Percentiles rank a stretch among this genome's conserved stretches.
These are phyloP conservation scores for Allobates femoralis DNA, from an alignment of 2,797 vertebrate species.

Conservation along the genomic window DNA sequence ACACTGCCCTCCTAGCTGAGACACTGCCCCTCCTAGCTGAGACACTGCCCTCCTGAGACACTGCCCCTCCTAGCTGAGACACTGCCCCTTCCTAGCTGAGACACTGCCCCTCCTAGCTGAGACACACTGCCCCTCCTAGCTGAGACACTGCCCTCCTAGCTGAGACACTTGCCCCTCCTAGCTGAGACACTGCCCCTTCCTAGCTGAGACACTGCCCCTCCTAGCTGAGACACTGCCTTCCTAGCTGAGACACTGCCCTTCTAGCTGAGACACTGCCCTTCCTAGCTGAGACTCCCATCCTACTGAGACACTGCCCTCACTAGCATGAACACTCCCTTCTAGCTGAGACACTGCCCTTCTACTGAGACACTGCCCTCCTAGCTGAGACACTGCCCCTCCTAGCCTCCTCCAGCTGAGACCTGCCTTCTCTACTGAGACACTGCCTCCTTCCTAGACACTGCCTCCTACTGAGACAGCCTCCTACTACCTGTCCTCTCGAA, in stretches of 20 bases:
- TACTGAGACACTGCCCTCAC: neutral
- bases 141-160: too few relatives aligned
- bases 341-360: too few relatives aligned
- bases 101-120: too few relatives aligned
- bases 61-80: too few relatives aligned
- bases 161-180: neutral
- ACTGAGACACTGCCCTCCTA: neutral
- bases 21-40: neutral
- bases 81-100: neutral
- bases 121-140: too few relatives aligned
- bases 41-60: neutral
- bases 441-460: neutral
- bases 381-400: neutral
- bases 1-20: neutral
- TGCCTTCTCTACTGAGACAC: neutral
- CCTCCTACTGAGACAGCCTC: neutral
- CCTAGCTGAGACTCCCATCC: neutral
- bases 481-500: neutral
- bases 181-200: too few relatives aligned
- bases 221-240: neutral
- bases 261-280: neutral
- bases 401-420: neutral
- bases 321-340: too few relatives aligned
- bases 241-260: neutral
- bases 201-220: neutral